phyloP scores from a whole-genome alignment of 2,113 vertebrate genomes.

The Kryptolebias marmoratus region DNA sequence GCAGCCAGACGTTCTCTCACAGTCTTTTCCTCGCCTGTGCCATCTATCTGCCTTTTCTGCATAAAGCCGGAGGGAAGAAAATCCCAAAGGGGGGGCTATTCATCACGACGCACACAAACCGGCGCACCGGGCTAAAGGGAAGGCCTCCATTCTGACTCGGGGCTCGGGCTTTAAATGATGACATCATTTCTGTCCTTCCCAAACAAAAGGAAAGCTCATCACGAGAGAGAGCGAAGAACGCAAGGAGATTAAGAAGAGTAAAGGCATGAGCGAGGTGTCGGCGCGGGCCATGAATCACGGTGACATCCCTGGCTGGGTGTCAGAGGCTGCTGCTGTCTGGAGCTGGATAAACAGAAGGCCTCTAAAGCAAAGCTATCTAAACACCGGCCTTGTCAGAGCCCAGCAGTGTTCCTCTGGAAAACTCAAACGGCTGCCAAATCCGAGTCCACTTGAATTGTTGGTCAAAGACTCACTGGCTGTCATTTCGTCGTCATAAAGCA shows the following conservation, averaged over 20 bases:
- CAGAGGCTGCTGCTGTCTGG: slow-evolving; percentile 60
- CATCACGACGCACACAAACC: slow-evolving; percentile 47
- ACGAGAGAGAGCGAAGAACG: slow-evolving; percentile 35
- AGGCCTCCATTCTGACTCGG: slow-evolving; percentile 33
- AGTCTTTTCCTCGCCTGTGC: slow-evolving; percentile 11
- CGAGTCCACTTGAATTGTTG: slow-evolving; percentile 13
- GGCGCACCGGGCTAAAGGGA: slow-evolving; percentile 28
- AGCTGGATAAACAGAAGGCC: slow-evolving; percentile 61
- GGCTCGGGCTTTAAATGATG: slow-evolving; percentile 63
- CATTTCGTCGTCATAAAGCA: slow-evolving; percentile 20
- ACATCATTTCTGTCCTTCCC: slow-evolving; percentile 70
- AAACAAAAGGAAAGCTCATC: slow-evolving; percentile 77
- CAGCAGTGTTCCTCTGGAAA: slow-evolving; percentile 20
- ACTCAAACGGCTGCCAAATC: slow-evolving; percentile 29
- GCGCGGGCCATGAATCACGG: slow-evolving; percentile 74
- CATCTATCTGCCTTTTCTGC: slow-evolving; percentile 32
- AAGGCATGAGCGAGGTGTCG: slow-evolving; percentile 66
- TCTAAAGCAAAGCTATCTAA: slow-evolving; percentile 55
- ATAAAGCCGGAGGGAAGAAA: slow-evolving; percentile 18
- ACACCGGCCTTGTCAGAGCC: slow-evolving; percentile 50
- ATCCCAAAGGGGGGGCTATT: slow-evolving; percentile 45
- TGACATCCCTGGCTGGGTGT: slow-evolving; percentile 69
- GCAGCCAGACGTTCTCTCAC: slow-evolving; percentile 25
- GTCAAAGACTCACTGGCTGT: slow-evolving; percentile 18
- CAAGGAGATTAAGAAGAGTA: slow-evolving; percentile 71